Evolutionary conservation across 92 coral and sea anemone species (phyloP).

Genomic region (Chrysogorgia sp.): DNA sequence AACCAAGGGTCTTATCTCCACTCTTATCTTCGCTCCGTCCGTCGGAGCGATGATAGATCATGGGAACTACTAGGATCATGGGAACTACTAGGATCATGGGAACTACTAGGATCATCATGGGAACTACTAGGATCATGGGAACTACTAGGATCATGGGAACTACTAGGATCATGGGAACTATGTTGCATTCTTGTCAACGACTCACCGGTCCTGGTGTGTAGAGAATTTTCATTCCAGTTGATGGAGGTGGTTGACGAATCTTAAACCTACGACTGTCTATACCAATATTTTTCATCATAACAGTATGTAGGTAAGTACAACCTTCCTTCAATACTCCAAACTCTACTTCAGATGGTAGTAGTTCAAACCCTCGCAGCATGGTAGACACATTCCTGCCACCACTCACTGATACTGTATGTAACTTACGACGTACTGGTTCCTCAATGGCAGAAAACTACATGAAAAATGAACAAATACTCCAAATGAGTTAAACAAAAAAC

Average conservation of each 20-base stretch:
- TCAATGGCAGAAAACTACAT: conserved; percentile 77
- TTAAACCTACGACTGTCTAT: conserved; percentile 93
- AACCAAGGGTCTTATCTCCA: too few relatives aligned
- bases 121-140: too few relatives aligned
- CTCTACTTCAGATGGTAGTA: conserved; percentile 85
- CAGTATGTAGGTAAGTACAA: conserved; percentile 77
- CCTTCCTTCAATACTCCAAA: conserved; percentile 96
- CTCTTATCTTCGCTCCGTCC: too few relatives aligned
- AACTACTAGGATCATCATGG: too few relatives aligned
- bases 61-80: too few relatives aligned
- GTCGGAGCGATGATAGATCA: too few relatives aligned
- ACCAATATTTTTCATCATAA: conserved; percentile 82
- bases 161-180: too few relatives aligned
- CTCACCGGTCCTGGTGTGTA: conserved; percentile 95
- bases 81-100: too few relatives aligned
- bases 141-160: too few relatives aligned
- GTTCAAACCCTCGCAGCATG: conserved; percentile 90
- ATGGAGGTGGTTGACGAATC: conserved; percentile 92
- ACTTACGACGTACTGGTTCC: conserved; percentile 91
- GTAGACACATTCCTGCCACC: conserved; percentile 69
- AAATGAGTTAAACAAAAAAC: not conserved
- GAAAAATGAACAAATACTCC: not conserved
- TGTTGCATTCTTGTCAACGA: not conserved
- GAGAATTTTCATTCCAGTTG: conserved; percentile 86
- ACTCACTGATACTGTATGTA: conserved; percentile 89